Evolutionary conservation across 2,888 invertebrate genomes (phyloP).

Genomic region (Apoderus coryli): DNA sequence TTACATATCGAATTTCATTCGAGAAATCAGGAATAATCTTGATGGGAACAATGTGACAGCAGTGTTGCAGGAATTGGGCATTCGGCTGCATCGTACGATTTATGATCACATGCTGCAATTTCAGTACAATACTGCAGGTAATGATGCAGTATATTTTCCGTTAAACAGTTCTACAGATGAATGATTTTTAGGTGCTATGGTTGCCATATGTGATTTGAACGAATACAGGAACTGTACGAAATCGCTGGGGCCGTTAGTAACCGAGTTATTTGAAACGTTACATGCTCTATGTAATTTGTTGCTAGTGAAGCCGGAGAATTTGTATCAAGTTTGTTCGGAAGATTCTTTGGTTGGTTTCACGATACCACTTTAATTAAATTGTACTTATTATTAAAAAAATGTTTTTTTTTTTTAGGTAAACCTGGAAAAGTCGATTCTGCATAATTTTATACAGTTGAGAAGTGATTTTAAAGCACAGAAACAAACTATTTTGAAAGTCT

Average conservation of each 20-base stretch:
- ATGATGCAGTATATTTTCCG: constrained; percentile 4
- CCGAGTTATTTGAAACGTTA: constrained; percentile 84
- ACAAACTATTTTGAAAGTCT: constrained; percentile 24
- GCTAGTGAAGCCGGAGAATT: constrained; percentile 88
- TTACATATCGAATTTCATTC: constrained; percentile 62
- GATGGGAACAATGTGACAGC: constrained; percentile 88
- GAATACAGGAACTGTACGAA: constrained; percentile 89
- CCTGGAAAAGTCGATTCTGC: constrained; percentile 76
- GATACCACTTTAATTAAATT: too few species aligned
- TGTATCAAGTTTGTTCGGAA: constrained; percentile 88
- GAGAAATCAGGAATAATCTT: constrained; percentile 62
- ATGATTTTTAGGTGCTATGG: constrained; percentile 88
- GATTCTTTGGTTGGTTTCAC: constrained; percentile 73
- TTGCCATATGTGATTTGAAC: constrained; percentile 95
- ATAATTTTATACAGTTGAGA: constrained; percentile 87
- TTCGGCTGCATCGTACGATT: constrained; percentile 82
- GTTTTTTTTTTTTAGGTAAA: constrained; percentile 52
- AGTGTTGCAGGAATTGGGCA: constrained; percentile 77
- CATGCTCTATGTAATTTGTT: constrained; percentile 93
- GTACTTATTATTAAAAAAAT: background rate
- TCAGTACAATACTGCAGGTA: constrained; percentile 87
- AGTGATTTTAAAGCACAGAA: constrained; percentile 88
- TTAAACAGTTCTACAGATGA: too few species aligned
- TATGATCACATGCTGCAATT: constrained; percentile 90
- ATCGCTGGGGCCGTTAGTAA: constrained; percentile 58